Conservation (phyloP, 2,797 vertebrate species). For the Brotula barbata region DNA sequence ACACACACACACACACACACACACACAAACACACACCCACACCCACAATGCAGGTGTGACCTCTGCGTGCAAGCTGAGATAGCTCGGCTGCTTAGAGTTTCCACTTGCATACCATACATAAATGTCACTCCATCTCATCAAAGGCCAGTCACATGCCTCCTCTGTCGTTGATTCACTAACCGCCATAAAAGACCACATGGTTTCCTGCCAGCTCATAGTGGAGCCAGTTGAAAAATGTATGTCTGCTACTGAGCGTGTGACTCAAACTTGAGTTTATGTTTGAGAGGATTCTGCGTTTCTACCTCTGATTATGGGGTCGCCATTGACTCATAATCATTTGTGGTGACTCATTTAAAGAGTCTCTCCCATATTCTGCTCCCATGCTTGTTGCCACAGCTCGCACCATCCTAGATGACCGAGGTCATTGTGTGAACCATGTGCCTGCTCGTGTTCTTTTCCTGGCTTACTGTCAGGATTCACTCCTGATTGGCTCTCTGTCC, state of each 20-base stretch:
- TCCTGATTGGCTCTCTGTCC: constrained; percentile 57
- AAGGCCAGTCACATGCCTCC: constrained; percentile 51
- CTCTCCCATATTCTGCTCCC: too few relatives aligned
- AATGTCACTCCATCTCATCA: constrained; percentile 43
- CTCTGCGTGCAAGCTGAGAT: not conserved
- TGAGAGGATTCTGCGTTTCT: too few relatives aligned
- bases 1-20: too few relatives aligned
- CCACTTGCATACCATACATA: constrained; percentile 6
- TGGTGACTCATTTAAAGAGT: too few relatives aligned
- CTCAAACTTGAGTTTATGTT: too few relatives aligned
- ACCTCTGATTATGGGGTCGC: too few relatives aligned
- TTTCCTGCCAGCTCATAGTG: not conserved
- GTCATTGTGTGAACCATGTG: constrained; percentile 29
- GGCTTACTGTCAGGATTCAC: constrained; percentile 32
- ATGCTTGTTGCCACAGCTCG: too few relatives aligned
- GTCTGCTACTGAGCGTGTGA: too few relatives aligned
- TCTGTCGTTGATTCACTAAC: not conserved
- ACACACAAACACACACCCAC: too few relatives aligned
- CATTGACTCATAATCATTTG: too few relatives aligned
- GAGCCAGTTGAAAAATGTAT: not conserved
- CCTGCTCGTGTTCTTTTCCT: constrained; percentile 45
- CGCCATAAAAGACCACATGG: constrained; percentile 8
- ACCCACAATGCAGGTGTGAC: constrained; percentile 17
- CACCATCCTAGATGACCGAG: too few relatives aligned
- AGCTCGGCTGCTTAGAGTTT: constrained; percentile 24